Conservation (phyloP, 2,888 invertebrate species). For the Pristionchus entomophagus region DNA sequence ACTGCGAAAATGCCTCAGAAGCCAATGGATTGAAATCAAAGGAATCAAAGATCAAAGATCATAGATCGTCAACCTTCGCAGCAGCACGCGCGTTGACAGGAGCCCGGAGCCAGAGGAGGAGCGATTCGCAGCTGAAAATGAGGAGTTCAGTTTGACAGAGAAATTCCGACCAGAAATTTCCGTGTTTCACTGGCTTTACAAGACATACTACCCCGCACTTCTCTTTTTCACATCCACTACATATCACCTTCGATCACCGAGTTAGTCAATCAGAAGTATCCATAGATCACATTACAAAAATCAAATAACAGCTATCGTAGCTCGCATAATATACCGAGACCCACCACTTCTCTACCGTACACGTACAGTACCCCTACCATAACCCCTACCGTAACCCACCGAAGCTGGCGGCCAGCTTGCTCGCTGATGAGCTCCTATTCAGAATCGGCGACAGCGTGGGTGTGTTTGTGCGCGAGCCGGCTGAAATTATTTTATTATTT, state of each 20-base stretch:
- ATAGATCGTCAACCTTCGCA: conserved; percentile 33
- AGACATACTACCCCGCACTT: no score
- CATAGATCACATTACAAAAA: no score
- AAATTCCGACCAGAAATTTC: background rate
- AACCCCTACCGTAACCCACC: no score
- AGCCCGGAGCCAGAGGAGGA: conserved; percentile 37
- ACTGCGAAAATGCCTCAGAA: no score
- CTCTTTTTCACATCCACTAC: no score
- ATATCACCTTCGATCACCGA: no score
- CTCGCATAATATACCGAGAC: no score
- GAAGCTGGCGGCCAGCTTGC: conserved; percentile 54
- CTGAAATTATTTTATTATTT: background rate
- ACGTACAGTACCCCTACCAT: no score
- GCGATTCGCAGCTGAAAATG: conserved; percentile 43
- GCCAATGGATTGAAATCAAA: background rate
- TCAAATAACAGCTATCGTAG: no score
- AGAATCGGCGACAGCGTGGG: conserved; percentile 57
- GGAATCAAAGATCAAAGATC: background rate
- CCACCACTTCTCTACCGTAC: no score
- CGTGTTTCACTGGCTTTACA: background rate
- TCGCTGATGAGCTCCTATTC: conserved; percentile 55
- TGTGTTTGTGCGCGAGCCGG: conserved; percentile 54
- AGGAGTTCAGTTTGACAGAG: background rate
- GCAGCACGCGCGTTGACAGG: conserved; percentile 40
- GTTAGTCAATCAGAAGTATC: no score